Evolutionary conservation across 2,113 vertebrate species (phyloP).

Genomic region (Nycticebus coucang): DNA sequence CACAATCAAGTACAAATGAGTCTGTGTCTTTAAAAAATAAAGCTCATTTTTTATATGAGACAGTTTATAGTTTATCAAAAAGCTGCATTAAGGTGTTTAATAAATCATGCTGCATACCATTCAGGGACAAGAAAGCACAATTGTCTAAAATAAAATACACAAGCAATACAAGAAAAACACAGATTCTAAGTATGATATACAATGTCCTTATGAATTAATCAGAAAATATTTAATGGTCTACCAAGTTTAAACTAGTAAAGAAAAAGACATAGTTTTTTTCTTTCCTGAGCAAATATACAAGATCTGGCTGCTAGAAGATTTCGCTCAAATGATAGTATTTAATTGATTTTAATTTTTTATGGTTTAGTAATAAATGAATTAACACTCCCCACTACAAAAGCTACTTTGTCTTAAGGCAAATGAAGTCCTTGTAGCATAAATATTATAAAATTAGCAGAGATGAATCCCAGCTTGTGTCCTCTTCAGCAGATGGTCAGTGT

Average conservation of each 20-base stretch:
- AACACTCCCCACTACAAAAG: neutral
- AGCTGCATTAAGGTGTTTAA: constrained; percentile 49
- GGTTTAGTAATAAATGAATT: neutral
- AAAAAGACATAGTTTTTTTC: neutral
- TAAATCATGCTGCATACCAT: constrained; percentile 42
- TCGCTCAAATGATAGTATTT: neutral
- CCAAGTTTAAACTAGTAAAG: neutral
- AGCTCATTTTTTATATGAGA: constrained; percentile 37
- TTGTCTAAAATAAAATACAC: constrained; percentile 44
- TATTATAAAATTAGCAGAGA: neutral
- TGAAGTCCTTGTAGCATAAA: neutral
- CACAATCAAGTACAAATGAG: constrained; percentile 22
- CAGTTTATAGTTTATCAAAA: constrained; percentile 59
- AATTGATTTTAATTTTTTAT: neutral
- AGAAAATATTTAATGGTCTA: constrained; percentile 46
- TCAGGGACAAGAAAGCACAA: constrained; percentile 7
- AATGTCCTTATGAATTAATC: neutral
- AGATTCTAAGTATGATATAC: neutral
- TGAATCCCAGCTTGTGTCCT: neutral
- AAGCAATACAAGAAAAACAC: constrained; percentile 1
- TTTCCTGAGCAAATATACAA: neutral
- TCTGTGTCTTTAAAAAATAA: constrained; percentile 55
- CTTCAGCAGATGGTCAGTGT: neutral
- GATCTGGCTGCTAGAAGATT: neutral
- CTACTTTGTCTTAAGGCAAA: neutral